Conservation (phyloP, 2,113 vertebrate species). For the Tonatia bakeri region DNA sequence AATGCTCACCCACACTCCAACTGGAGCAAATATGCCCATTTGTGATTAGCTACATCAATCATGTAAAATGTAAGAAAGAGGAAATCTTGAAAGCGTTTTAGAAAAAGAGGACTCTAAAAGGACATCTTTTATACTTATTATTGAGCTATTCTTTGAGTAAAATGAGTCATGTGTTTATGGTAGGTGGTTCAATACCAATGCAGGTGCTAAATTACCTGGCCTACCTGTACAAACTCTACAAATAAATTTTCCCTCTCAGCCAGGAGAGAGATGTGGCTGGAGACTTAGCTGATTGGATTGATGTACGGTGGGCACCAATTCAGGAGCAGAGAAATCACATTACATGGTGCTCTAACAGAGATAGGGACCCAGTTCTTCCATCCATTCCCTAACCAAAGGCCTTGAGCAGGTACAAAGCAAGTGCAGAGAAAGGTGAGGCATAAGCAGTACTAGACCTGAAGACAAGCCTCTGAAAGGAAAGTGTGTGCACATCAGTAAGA, state of each 20-base stretch:
- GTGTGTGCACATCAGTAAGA: not conserved
- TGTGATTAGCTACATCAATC: not conserved
- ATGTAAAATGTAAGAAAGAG: not conserved
- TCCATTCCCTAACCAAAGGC: not conserved
- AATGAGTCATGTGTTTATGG: not conserved
- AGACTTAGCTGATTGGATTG: not conserved
- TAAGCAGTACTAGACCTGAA: not conserved
- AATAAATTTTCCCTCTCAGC: not conserved
- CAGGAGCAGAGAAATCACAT: not conserved
- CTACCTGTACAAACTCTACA: not conserved
- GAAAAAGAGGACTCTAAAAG: not conserved
- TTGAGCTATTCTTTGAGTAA: not conserved
- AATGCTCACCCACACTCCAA: not conserved
- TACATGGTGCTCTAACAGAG: not conserved
- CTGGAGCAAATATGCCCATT: not conserved
- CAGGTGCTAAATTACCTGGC: not conserved
- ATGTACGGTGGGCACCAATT: not conserved
- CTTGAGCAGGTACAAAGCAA: rapidly evolving
- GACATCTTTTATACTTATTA: not conserved
- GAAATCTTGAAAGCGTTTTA: not conserved
- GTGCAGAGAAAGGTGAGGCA: not conserved
- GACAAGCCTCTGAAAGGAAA: not conserved
- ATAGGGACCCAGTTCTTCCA: not conserved
- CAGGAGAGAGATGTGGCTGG: not conserved
- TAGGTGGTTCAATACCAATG: not conserved